phyloP scores from a whole-genome alignment of 2,797 vertebrate species.

The Tolypeutes matacus region DNA sequence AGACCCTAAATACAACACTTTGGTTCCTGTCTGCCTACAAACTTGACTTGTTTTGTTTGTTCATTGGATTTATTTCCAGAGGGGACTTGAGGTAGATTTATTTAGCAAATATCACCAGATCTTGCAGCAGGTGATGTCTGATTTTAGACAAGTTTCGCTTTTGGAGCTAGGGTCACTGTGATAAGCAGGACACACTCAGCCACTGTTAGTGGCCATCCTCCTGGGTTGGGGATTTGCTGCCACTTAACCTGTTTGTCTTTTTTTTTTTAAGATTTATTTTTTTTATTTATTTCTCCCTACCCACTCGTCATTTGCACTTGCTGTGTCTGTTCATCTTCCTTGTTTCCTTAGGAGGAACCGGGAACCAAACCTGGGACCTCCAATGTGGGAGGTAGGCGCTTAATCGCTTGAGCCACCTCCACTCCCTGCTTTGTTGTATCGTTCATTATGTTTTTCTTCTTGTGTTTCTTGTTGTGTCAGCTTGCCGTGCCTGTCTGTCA shows the following conservation, averaged over 20 bases:
- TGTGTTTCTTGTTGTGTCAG: too few species aligned
- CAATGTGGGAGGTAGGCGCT: too few species aligned
- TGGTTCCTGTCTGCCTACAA: neutral
- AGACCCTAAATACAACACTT: neutral
- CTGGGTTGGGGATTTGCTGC: neutral
- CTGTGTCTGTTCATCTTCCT: too few species aligned
- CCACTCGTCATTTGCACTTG: too few species aligned
- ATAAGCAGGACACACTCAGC: neutral
- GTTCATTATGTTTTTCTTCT: too few species aligned
- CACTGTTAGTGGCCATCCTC: neutral
- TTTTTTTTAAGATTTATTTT: too few species aligned
- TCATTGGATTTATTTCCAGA: neutral
- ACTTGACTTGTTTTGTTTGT: neutral
- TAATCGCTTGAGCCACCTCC: too few species aligned
- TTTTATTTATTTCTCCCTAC: too few species aligned
- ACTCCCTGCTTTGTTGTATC: too few species aligned
- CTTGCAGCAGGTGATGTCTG: neutral
- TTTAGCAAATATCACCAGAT: neutral
- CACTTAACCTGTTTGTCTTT: neutral
- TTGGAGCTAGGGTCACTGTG: neutral
- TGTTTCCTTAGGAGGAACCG: too few species aligned
- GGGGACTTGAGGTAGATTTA: neutral
- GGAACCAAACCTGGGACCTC: too few species aligned
- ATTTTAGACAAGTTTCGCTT: neutral
- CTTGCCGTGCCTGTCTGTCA: too few species aligned